Evolutionary conservation across 2,113 vertebrate species (phyloP).

Genomic region (Raphicerus campestris): DNA sequence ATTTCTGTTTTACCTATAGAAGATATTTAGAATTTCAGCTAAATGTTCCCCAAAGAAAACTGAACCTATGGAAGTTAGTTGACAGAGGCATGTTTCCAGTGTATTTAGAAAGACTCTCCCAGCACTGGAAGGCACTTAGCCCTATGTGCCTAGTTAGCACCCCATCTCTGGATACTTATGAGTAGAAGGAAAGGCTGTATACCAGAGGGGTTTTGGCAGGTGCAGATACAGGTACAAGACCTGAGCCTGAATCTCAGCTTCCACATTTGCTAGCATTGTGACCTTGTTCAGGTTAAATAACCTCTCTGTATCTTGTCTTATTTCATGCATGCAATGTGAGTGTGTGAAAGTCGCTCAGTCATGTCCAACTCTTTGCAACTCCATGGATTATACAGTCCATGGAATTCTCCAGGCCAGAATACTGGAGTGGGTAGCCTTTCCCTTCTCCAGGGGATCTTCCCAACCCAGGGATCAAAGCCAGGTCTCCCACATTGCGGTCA

Average conservation of each 20-base stretch:
- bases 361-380: not conserved
- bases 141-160: not conserved
- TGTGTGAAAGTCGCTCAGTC: not conserved
- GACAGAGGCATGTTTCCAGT: not conserved
- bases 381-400: not conserved
- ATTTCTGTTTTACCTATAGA: not conserved
- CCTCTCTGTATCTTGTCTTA: not conserved
- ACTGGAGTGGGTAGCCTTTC: not conserved
- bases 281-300: not conserved
- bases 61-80: not conserved
- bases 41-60: slow-evolving; percentile 1
- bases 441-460: not conserved
- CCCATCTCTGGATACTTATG: not conserved
- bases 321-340: not conserved
- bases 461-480: not conserved
- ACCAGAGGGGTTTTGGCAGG: not conserved
- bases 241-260: not conserved
- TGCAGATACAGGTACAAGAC: not conserved
- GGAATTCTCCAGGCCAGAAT: not conserved
- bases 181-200: not conserved
- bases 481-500: not conserved
- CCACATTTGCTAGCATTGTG: not conserved
- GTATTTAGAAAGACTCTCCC: not conserved
- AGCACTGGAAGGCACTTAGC: not conserved
- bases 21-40: not conserved